A percentile compares a stretch with the other conserved stretches of the same genome.
Conservation (phyloP, 2,113 vertebrate species). For the Psettodes erumei region DNA sequence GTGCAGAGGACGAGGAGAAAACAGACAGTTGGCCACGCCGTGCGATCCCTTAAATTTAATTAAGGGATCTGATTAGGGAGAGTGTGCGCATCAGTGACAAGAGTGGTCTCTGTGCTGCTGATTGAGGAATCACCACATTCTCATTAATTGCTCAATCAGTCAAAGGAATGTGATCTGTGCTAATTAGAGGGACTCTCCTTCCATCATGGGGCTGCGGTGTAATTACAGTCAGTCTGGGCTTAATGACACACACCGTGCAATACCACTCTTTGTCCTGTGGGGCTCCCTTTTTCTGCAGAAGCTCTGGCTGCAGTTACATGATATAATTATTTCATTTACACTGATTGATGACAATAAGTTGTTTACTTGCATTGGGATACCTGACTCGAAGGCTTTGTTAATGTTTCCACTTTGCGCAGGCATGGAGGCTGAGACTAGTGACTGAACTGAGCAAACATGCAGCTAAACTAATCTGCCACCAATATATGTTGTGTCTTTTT, state of each 20-base stretch:
- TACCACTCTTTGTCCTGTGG: slow-evolving; percentile 43
- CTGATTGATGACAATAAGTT: slow-evolving; percentile 40
- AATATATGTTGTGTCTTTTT: neutral
- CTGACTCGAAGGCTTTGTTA: slow-evolving; percentile 30
- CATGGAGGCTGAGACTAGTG: neutral
- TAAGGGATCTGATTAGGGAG: slow-evolving; percentile 56
- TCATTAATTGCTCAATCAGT: slow-evolving; percentile 87
- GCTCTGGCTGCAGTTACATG: slow-evolving; percentile 29
- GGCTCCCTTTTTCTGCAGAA: slow-evolving; percentile 38
- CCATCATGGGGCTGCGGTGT: slow-evolving; percentile 81
- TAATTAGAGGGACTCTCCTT: slow-evolving; percentile 88
- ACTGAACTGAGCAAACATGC: neutral
- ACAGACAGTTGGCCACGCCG: slow-evolving; percentile 22
- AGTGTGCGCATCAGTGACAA: slow-evolving; percentile 39
- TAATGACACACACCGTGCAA: slow-evolving; percentile 56
- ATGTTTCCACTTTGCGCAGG: slow-evolving; percentile 25
- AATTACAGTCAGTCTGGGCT: slow-evolving; percentile 86
- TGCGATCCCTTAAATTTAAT: slow-evolving; percentile 66
- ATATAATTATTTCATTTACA: slow-evolving; percentile 50
- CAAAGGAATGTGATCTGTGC: slow-evolving; percentile 83
- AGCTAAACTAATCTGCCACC: slow-evolving; percentile 3
- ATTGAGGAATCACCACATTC: slow-evolving; percentile 70
- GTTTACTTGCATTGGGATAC: slow-evolving; percentile 35
- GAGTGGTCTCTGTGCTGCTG: slow-evolving; percentile 60
- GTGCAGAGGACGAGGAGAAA: slow-evolving; percentile 18